phyloP scores from a whole-genome alignment of 2,113 vertebrate genomes.

The Puntigrus tetrazona region DNA sequence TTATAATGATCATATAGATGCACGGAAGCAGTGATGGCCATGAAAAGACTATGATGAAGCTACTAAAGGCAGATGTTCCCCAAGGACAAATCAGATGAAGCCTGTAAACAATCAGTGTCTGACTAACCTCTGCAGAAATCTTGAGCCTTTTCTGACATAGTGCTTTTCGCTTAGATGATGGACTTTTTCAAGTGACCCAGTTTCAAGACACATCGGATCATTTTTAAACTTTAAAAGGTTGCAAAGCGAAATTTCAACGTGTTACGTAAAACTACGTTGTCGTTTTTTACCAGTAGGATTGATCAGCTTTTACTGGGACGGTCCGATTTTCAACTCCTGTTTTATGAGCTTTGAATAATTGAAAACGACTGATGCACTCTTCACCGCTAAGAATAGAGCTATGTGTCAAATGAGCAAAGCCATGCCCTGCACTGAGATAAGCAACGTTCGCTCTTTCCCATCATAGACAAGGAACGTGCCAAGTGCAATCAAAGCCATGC shows the following conservation, averaged over 20 bases:
- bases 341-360: conserved; percentile 22
- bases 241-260: not conserved
- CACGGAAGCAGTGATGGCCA: too few species aligned
- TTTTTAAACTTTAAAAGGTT: not conserved
- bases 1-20: not conserved
- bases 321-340: not conserved
- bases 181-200: not conserved
- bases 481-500: not conserved
- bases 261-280: not conserved
- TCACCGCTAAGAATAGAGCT: conserved; percentile 15
- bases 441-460: not conserved
- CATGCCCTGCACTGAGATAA: not conserved
- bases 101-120: not conserved
- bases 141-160: too few species aligned
- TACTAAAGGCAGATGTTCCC: not conserved
- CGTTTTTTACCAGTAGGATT: not conserved
- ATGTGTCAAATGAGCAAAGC: not conserved
- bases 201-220: not conserved
- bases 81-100: conserved; percentile 15
- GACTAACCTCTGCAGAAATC: not conserved
- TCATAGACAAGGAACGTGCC: not conserved
- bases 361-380: not conserved
- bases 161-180: not conserved
- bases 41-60: not conserved
- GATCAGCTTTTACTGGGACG: not conserved